These are phyloP conservation scores for Pheosia gnoma DNA, from an alignment of 2,888 invertebrate genomes.

Conservation along the genomic window DNA sequence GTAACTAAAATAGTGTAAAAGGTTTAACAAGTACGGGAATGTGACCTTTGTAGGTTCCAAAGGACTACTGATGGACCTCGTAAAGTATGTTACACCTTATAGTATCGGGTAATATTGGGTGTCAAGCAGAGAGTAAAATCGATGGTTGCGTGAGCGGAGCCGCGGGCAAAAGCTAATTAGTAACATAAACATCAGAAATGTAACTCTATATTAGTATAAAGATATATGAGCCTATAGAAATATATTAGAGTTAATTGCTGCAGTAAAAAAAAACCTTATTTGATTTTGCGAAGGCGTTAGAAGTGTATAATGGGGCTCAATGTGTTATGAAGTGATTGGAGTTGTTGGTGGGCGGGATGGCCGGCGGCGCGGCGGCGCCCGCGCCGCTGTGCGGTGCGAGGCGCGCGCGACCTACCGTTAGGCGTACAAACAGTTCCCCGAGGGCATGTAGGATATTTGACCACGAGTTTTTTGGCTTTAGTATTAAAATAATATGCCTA, in stretches of 20 bases:
- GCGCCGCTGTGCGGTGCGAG: constrained; percentile 19
- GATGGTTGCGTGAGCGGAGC: too few relatives aligned
- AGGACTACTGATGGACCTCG: too few relatives aligned
- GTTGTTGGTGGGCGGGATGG: constrained; percentile 31
- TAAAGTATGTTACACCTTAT: too few relatives aligned
- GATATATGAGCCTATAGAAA: background rate
- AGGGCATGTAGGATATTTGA: constrained; percentile 15
- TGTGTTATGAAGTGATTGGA: constrained; percentile 34
- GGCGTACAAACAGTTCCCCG: constrained; percentile 24
- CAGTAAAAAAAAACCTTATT: constrained; percentile 3
- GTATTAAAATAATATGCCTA: background rate
- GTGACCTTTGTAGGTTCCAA: too few relatives aligned
- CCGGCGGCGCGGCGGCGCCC: constrained; percentile 19
- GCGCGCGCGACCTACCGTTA: background rate
- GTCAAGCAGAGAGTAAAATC: too few relatives aligned
- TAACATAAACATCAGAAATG: background rate
- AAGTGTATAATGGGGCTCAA: constrained; percentile 27
- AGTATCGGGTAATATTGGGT: too few relatives aligned
- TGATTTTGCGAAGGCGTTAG: constrained; percentile 5
- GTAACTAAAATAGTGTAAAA: too few relatives aligned
- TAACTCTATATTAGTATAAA: background rate
- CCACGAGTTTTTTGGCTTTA: constrained; percentile 1
- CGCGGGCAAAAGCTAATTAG: background rate
- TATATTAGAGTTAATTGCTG: constrained; percentile 1
- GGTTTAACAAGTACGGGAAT: too few relatives aligned